These are phyloP conservation scores for Graphium colonna DNA, from an alignment of 2,888 invertebrate species.

Conservation along the genomic window DNA sequence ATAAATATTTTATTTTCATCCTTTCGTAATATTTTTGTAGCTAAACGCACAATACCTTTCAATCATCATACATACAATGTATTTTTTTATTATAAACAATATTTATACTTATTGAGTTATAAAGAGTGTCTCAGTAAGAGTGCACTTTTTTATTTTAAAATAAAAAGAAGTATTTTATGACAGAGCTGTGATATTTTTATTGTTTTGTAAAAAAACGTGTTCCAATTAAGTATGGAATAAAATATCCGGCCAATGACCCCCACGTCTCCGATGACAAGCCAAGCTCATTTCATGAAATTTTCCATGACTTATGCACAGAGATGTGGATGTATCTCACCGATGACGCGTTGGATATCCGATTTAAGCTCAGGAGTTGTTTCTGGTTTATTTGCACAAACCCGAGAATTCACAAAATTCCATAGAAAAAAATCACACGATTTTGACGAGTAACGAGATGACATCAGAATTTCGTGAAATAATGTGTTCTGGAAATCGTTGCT, in stretches of 20 bases:
- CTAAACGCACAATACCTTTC: too few relatives aligned
- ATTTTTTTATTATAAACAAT: too few relatives aligned
- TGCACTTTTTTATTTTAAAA: neutral
- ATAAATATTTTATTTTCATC: too few relatives aligned
- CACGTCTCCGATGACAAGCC: conserved; percentile 19
- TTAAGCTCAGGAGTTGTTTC: conserved; percentile 25
- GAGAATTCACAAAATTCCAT: conserved; percentile 6
- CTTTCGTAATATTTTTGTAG: too few relatives aligned
- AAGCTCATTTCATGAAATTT: conserved; percentile 16
- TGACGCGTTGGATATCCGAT: conserved; percentile 24
- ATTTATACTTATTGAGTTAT: too few relatives aligned
- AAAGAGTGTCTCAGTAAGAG: neutral
- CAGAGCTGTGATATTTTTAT: conserved; percentile 1
- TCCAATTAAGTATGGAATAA: conserved; percentile 9
- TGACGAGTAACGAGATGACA: conserved; percentile 25
- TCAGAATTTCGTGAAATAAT: conserved; percentile 24
- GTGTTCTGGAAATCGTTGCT: conserved; percentile 24
- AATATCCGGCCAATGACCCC: conserved; percentile 20
- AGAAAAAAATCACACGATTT: conserved; percentile 24
- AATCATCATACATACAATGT: too few relatives aligned
- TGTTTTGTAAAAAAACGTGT: neutral
- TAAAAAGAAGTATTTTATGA: neutral
- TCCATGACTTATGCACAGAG: conserved; percentile 16
- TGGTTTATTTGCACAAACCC: neutral
- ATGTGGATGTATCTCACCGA: conserved; percentile 25